These are phyloP conservation scores for Cosmia pyralina DNA, from an alignment of 2,888 invertebrate genomes.

Conservation along the genomic window DNA sequence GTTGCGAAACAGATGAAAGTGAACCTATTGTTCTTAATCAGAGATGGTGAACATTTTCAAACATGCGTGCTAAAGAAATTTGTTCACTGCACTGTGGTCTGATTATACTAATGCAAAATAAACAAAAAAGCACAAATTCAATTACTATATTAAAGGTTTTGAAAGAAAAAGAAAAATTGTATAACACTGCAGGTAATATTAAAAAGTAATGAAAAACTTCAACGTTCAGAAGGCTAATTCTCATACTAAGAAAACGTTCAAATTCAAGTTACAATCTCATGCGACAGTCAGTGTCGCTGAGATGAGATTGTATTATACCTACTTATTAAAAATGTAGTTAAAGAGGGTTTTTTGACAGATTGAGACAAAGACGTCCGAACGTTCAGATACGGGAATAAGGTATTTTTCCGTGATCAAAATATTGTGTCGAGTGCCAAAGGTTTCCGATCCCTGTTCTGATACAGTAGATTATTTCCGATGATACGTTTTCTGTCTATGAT, in stretches of 20 bases:
- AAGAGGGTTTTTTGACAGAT: not conserved
- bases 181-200: not conserved
- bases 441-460: slow-evolving; percentile 13
- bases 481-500: slow-evolving; percentile 49
- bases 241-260: not conserved
- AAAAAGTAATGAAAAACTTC: no score
- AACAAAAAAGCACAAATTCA: not conserved
- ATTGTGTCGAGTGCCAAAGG: not conserved
- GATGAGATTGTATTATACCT: no score
- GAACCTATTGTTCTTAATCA: slow-evolving; percentile 55
- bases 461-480: slow-evolving; percentile 59
- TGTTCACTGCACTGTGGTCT: no score
- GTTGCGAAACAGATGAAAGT: slow-evolving; percentile 61
- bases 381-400: no score
- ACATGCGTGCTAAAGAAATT: not conserved
- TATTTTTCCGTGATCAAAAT: not conserved
- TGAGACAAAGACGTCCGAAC: no score
- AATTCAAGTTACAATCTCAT: not conserved
- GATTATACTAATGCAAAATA: not conserved
- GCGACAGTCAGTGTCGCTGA: no score
- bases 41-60: slow-evolving; percentile 23
- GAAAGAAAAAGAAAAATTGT: not conserved
- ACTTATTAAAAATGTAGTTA: no score
- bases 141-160: not conserved
- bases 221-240: not conserved